Base-by-base conservation (phyloP, 2,888 invertebrate genomes). In the Gastracanthus pulcherrimus region DNA sequence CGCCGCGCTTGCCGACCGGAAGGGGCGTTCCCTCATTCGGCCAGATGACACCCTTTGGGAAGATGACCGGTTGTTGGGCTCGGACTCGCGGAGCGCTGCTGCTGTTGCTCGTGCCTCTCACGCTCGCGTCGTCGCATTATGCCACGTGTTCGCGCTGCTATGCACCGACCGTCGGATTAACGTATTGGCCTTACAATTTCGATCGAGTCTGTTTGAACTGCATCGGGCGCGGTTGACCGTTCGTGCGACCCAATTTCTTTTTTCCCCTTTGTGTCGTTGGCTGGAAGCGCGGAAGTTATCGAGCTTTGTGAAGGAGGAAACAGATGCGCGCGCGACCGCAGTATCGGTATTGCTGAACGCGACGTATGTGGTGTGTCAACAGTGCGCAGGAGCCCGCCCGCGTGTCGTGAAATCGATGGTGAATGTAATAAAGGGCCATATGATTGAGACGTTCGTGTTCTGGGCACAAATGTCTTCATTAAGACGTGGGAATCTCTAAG, bases 11-110 rank as follows among this genome's bases (percentile, higher is more conserved):
- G n/a, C n/a, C n/a, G n/a, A n/a, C n/a, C 77, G 82, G 82, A 82
- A 83, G 34, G 69, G 76, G 80, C 80, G 80, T 83, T 80, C 19
- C 62, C 75, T 67, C 60, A 34, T 58, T 66, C 77, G 38, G 26
- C 38, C 79, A 79, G 78, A 79, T 76, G 81, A 83, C 83, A 81
- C 77, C 72, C 78, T 79, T 78, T 51, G 69, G 36, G 29, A 34
- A 72, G 75, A 70, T 70, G 77, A 76, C 45, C 66, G 58, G 71
- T 71, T 48, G 16, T 26, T 23, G 16, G 3, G 7, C 36, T 66
- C n/a, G n/a, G n/a, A 7, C 38, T 19, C 36, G 26, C 23, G 31
- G 19, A n/a, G 31, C 62, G 62, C 36, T 34, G 34, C 36, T 62
- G 55, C 41, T 31, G 5, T 31, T 41, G 11, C 36, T n/a, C n/a